Base-by-base conservation (phyloP, 2,797 vertebrate genomes). In the Oreonectes daqikongensis region DNA sequence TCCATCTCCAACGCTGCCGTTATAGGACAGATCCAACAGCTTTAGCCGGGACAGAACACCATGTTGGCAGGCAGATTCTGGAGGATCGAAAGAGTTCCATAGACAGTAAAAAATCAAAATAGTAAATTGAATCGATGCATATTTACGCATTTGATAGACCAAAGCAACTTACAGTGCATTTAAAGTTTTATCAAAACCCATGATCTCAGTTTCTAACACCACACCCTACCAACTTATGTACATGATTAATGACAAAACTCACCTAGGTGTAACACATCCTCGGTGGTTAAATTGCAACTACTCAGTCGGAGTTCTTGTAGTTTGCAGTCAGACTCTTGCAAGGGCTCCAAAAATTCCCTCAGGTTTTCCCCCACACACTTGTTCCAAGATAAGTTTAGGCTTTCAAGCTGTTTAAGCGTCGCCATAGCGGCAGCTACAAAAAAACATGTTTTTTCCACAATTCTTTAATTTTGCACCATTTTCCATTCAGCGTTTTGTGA, bases 311-410 rank as follows among this genome's bases (percentile, higher is more conserved):
- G 91, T 83, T 93, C 94, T 81, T 83, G 86, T 79, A 96, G 92
- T 78, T 81, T 69, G 2, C 82, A 76, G 1, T 91, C 89, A 42
- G 87, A 87, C 84, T 14, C 52, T 12, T 92, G 91, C 74, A 96
- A 74, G 0, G 87, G 89, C 53, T 93, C 93, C 83, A 95, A 88
- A 80, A 97, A 89, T 83, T 93, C 84, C 55, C 88, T 82, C 77
- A 96, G 81, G 77, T 90, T 95, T 40, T 94, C 94, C 5, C 95
- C 94, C 46, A 96, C 91, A 84, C 92, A 93, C 81, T 96, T 97
- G 89, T 94, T 94, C 96, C 96, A 98, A 78, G 96, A 98, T 63
- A 98, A 87, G 76, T 93, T 91, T 85, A 98, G 75, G 10, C 80
- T 87, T 89, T 87, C 86, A 85, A 98, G 93, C 86, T 89, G 91